These are phyloP conservation scores for Mustela lutreola DNA, from an alignment of 2,113 vertebrate species.

Conservation along the genomic window DNA sequence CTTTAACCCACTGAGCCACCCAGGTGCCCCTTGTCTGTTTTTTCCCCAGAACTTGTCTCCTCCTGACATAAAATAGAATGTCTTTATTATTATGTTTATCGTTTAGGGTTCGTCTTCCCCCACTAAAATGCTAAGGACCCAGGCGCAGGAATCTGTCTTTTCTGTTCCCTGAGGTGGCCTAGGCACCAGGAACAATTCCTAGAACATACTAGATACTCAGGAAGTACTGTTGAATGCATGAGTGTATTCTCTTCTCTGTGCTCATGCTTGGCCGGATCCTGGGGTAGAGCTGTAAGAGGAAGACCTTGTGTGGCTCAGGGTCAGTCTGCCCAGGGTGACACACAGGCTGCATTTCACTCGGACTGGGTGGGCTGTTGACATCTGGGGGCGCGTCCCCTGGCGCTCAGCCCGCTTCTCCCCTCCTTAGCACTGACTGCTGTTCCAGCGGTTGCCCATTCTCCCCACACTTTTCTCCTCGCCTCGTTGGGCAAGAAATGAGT, in stretches of 20 bases:
- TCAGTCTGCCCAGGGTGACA: neutral
- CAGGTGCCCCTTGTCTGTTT: no score
- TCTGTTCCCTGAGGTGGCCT: neutral
- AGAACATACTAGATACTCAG: neutral
- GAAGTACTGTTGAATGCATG: neutral
- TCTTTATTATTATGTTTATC: neutral
- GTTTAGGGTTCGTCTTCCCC: neutral
- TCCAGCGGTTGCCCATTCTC: neutral
- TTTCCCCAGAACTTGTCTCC: neutral
- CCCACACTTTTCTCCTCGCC: neutral
- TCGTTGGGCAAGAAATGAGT: neutral
- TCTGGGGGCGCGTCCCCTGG: neutral
- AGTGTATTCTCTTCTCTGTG: neutral
- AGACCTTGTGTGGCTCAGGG: neutral
- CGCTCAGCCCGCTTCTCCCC: neutral
- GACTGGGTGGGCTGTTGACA: neutral
- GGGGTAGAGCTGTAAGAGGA: neutral
- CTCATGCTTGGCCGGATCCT: neutral
- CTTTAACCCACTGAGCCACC: no score
- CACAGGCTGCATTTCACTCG: neutral
- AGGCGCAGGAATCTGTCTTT: neutral
- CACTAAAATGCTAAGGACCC: slow-evolving; percentile 1
- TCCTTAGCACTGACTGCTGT: no score
- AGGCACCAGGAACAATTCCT: neutral
- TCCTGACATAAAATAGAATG: slow-evolving; percentile 19